These are phyloP conservation scores for Drosophila emarginata DNA, from an alignment of 2,888 invertebrate species.

Conservation along the genomic window DNA sequence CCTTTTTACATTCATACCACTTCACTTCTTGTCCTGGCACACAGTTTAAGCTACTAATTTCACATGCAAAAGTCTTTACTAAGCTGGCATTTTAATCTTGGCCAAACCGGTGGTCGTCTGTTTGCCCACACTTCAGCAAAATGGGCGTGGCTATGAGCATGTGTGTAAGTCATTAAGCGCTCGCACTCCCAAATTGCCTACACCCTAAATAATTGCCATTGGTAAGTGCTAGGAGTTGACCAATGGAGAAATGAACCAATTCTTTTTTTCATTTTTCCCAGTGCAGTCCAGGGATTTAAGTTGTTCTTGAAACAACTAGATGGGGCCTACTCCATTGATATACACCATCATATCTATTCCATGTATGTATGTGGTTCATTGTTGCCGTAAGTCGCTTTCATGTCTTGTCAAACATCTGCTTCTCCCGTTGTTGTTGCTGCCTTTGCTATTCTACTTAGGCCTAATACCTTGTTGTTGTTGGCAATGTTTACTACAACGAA, in stretches of 20 bases:
- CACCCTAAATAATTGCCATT: conserved; percentile 69
- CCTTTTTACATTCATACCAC: conserved; percentile 9
- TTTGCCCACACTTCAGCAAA: background rate
- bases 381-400: conserved; percentile 50
- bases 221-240: conserved; percentile 28
- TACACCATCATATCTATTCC: conserved; percentile 23
- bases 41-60: conserved; percentile 75
- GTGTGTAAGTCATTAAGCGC: conserved; percentile 72
- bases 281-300: conserved; percentile 48
- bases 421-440: conserved; percentile 15
- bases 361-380: conserved; percentile 16
- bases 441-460: conserved; percentile 58
- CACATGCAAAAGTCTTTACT: conserved; percentile 77
- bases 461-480: conserved; percentile 68
- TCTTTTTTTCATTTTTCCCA: background rate
- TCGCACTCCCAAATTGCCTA: conserved; percentile 68
- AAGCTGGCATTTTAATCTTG: conserved; percentile 78
- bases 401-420: conserved; percentile 53
- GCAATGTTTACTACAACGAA: conserved; percentile 37
- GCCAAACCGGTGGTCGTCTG: conserved; percentile 52
- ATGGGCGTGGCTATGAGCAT: conserved; percentile 53
- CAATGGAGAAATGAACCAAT: background rate
- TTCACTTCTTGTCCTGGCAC: conserved; percentile 9
- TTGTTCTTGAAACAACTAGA: conserved; percentile 37
- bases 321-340: conserved; percentile 23